These are phyloP conservation scores for Propithecus perrieri DNA, from an alignment of 2,797 vertebrate species.

Conservation along the genomic window DNA sequence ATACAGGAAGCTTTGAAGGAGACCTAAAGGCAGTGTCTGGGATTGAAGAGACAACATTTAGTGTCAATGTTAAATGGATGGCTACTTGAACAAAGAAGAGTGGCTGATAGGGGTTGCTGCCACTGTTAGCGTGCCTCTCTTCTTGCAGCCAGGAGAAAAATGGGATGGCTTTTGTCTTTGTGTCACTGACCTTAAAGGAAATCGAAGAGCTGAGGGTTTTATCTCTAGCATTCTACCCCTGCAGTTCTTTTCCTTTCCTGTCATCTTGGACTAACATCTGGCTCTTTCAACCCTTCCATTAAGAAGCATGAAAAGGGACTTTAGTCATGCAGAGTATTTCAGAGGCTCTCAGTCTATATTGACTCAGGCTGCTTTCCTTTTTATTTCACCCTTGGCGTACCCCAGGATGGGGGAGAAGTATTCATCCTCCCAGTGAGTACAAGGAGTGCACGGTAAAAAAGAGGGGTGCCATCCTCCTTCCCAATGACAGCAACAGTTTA, in stretches of 20 bases:
- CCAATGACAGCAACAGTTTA: not conserved
- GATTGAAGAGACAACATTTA: not conserved
- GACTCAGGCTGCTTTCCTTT: not conserved
- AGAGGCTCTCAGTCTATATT: not conserved
- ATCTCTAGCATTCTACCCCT: not conserved
- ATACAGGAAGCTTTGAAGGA: not conserved
- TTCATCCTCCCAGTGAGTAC: not conserved
- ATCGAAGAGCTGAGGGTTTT: not conserved
- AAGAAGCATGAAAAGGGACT: not conserved
- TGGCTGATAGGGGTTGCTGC: not conserved
- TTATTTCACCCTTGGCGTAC: not conserved
- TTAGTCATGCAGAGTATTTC: not conserved
- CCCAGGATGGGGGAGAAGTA: not conserved
- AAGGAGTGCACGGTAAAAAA: not conserved
- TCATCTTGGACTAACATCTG: not conserved
- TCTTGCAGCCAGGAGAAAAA: not conserved
- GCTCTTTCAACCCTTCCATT: not conserved
- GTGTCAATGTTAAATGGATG: not conserved
- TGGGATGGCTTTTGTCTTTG: not conserved
- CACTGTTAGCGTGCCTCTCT: not conserved
- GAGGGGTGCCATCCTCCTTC: accelerated
- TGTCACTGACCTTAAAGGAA: not conserved
- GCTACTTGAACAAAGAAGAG: not conserved
- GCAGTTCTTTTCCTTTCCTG: not conserved
- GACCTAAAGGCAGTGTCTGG: not conserved